Percentiles rank a stretch among this genome's conserved stretches.
phyloP scores from a whole-genome alignment of 2,797 vertebrate species.

The Periparus ater region DNA sequence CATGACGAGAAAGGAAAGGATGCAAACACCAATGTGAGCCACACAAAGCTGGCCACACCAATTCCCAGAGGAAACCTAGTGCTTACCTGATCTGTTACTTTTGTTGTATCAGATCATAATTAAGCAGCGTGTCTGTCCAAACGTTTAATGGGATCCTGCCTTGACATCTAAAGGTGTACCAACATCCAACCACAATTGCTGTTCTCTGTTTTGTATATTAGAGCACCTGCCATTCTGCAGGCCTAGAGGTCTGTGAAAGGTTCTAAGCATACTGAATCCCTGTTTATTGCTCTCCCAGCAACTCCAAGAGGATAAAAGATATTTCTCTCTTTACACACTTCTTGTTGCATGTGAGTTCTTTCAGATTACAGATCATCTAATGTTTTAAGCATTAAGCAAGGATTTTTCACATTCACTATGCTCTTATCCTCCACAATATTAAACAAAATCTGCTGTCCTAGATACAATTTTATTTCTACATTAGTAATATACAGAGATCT shows the following conservation, averaged over 20 bases:
- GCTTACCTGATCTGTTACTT: neutral
- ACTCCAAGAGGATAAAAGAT: neutral
- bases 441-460: conserved; percentile 20
- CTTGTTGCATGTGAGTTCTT: neutral
- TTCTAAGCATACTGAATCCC: neutral
- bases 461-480: neutral
- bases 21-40: fast-evolving
- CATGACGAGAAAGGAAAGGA: neutral
- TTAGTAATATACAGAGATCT: neutral
- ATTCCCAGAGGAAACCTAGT: neutral
- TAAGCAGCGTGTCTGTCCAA: neutral
- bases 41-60: neutral
- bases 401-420: neutral
- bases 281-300: neutral
- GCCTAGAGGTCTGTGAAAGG: neutral
- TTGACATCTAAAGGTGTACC: neutral
- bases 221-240: neutral
- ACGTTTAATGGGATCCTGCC: neutral
- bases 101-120: neutral
- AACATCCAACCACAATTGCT: neutral
- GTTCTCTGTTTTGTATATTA: neutral
- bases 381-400: neutral
- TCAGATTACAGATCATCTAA: neutral
- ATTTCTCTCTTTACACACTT: neutral
- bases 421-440: neutral